Evolutionary conservation across 2,797 vertebrate species (phyloP).

Genomic region (Helarctos malayanus): DNA sequence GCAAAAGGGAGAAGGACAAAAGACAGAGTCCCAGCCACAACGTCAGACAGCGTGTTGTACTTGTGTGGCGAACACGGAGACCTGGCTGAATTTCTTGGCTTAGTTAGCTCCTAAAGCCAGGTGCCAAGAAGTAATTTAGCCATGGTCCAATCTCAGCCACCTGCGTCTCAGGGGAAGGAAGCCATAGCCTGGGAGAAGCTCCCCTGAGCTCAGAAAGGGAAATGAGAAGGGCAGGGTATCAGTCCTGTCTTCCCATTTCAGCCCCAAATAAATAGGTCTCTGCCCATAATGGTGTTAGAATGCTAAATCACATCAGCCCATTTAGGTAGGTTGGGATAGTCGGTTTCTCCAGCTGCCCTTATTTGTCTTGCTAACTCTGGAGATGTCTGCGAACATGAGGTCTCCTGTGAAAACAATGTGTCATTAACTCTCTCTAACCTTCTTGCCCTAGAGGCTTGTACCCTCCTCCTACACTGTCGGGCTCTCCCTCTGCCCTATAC

Average conservation of each 20-base stretch:
- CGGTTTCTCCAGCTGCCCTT: background rate
- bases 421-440: background rate
- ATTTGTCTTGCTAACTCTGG: background rate
- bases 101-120: slow-evolving; percentile 37
- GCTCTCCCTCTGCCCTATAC: background rate
- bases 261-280: background rate
- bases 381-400: background rate
- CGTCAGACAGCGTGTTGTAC: background rate
- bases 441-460: background rate
- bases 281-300: background rate
- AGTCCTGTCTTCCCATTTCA: background rate
- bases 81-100: slow-evolving; percentile 35
- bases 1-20: background rate
- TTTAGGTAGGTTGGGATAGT: background rate
- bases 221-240: background rate
- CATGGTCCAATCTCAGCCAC: background rate
- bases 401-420: background rate
- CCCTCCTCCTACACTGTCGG: background rate
- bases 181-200: background rate
- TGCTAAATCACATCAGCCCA: background rate
- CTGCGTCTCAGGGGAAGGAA: slow-evolving; percentile 17
- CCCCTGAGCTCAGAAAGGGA: background rate
- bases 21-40: background rate
- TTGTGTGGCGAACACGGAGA: background rate
- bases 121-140: slow-evolving; percentile 58